These are phyloP conservation scores for Sceliomorpha sp. DNA, from an alignment of 2,888 invertebrate species.

Conservation along the genomic window DNA sequence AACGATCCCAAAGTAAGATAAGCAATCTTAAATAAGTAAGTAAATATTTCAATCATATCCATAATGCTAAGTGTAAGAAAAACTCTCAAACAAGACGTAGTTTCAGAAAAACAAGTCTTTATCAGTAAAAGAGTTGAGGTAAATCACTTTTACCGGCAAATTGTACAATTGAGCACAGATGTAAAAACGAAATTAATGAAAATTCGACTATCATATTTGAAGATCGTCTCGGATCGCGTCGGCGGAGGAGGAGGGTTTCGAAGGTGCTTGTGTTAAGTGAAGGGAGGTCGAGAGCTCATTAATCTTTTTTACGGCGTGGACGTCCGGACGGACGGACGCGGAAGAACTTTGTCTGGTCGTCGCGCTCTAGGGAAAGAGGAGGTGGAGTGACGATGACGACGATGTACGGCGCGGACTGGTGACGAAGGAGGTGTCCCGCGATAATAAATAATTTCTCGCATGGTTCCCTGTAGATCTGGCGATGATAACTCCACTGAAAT, in stretches of 20 bases:
- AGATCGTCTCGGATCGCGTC: slow-evolving; percentile 40
- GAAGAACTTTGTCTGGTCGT: slow-evolving; percentile 59
- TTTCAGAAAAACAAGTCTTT: too few relatives aligned
- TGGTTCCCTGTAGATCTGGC: slow-evolving; percentile 79
- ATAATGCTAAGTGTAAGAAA: too few relatives aligned
- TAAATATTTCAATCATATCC: too few relatives aligned
- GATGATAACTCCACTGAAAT: slow-evolving; percentile 79
- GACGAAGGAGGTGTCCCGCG: slow-evolving; percentile 76
- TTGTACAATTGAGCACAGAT: too few relatives aligned
- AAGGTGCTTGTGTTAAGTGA: slow-evolving; percentile 48
- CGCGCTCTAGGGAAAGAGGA: slow-evolving; percentile 59
- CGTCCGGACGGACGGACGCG: slow-evolving; percentile 66
- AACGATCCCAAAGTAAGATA: too few relatives aligned
- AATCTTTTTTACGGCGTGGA: slow-evolving; percentile 76
- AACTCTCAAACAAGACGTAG: too few relatives aligned
- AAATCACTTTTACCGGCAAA: too few relatives aligned
- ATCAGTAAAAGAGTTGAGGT: too few relatives aligned
- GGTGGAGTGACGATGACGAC: slow-evolving; percentile 57
- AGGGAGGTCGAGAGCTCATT: slow-evolving; percentile 65
- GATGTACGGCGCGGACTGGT: slow-evolving; percentile 57
- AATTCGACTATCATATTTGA: slow-evolving; percentile 23
- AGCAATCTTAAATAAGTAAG: too few relatives aligned
- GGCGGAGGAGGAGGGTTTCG: slow-evolving; percentile 32
- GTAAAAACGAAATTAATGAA: slow-evolving; percentile 44
- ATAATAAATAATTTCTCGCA: slow-evolving; percentile 80